phyloP scores from a whole-genome alignment of 2,888 invertebrate genomes.

The Ophion ventricosus region DNA sequence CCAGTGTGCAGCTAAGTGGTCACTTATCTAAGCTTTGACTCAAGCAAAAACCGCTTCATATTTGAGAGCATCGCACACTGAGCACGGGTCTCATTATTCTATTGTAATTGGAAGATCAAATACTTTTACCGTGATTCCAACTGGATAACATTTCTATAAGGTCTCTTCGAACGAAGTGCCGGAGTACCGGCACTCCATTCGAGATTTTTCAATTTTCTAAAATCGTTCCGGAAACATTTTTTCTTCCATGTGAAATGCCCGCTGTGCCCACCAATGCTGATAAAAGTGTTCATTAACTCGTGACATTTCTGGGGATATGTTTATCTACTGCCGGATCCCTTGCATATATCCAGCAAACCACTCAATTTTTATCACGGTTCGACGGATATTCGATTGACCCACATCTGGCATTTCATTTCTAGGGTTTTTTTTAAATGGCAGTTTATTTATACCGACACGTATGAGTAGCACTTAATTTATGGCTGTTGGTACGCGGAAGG shows the following conservation, averaged over 20 bases:
- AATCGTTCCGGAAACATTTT: neutral
- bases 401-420: conserved; percentile 29
- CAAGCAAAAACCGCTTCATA: no score
- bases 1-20: no score
- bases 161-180: no score
- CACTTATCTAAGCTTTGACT: no score
- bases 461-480: neutral
- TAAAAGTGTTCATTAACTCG: conserved; percentile 3
- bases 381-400: conserved; percentile 35
- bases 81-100: neutral
- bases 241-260: neutral
- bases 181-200: no score
- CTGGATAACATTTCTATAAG: neutral
- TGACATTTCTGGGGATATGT: neutral
- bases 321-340: neutral
- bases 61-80: no score
- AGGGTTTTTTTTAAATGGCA: neutral
- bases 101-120: neutral
- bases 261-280: neutral
- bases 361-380: conserved; percentile 25
- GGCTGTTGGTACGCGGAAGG: neutral
- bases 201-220: neutral
- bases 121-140: neutral
- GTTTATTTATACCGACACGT: neutral
- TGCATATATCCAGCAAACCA: neutral